phyloP scores from a whole-genome alignment of 92 coral and sea anemone genomes.

The Heliopora coerulea region DNA sequence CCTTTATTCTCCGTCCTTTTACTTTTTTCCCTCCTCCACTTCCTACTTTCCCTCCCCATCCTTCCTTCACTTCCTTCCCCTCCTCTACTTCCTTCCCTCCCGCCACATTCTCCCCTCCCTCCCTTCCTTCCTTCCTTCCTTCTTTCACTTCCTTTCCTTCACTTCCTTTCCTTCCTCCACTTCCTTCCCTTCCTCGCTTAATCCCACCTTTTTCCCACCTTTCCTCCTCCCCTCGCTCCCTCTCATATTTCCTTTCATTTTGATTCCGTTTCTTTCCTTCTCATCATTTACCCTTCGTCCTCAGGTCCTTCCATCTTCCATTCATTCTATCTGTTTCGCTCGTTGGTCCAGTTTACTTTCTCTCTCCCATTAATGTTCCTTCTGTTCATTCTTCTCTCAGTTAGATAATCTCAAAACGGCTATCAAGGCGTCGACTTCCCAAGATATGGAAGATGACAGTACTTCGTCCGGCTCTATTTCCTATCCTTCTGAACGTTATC shows the following conservation, averaged over 20 bases:
- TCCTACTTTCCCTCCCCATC: neutral
- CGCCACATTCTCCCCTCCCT: neutral
- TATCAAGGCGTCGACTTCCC: conserved; percentile 92
- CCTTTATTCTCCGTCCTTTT: neutral
- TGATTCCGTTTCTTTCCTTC: neutral
- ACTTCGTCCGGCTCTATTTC: neutral
- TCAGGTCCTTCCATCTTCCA: neutral
- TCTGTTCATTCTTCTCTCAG: conserved; percentile 43
- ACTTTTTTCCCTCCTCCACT: neutral
- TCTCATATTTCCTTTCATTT: neutral
- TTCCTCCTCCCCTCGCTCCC: neutral
- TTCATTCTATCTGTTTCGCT: neutral
- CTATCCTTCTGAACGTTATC: conserved; percentile 5
- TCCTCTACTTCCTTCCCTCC: neutral
- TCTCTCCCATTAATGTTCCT: neutral
- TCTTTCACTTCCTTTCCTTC: neutral
- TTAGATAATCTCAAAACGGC: conserved; percentile 91
- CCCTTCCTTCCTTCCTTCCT: neutral
- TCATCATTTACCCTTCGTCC: neutral
- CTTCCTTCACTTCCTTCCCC: neutral
- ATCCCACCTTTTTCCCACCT: neutral
- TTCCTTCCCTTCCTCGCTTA: neutral
- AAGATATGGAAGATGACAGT: conserved; percentile 81
- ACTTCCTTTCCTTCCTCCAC: neutral
- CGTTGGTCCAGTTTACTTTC: neutral